Evolutionary conservation across 2,797 vertebrate species (phyloP).

Genomic region (Lophotriccus pileatus): DNA sequence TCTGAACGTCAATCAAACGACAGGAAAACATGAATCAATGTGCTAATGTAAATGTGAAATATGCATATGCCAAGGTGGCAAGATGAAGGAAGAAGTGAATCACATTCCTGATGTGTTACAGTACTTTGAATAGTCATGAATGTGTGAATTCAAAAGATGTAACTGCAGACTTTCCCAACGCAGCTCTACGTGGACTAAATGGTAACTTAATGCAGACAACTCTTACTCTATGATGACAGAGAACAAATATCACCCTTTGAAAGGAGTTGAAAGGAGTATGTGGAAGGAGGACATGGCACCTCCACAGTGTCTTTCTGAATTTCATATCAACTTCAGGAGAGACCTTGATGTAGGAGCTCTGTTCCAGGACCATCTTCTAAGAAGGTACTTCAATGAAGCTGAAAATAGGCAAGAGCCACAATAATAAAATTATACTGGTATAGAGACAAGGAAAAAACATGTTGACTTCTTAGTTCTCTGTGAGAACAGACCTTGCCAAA

Average conservation of each 20-base stretch:
- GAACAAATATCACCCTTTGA: neutral
- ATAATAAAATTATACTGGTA: neutral
- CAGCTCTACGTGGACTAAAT: neutral
- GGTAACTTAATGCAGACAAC: neutral
- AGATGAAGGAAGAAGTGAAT: conserved; percentile 6
- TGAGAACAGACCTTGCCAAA: neutral
- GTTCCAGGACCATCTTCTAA: neutral
- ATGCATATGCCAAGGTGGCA: neutral
- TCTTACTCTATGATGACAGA: neutral
- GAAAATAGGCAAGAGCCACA: neutral
- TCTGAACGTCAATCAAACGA: conserved; percentile 55
- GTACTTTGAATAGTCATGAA: neutral
- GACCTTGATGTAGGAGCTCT: neutral
- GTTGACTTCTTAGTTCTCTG: neutral
- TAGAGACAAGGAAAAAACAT: neutral
- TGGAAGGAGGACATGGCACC: neutral
- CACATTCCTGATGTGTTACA: neutral
- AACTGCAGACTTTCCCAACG: neutral
- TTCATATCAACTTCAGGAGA: neutral
- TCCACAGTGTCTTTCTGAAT: neutral
- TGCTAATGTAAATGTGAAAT: conserved; percentile 37
- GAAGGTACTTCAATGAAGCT: neutral
- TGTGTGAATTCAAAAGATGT: neutral
- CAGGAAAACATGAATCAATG: conserved; percentile 19
- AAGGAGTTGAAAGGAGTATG: neutral